Evolutionary conservation across 2,888 invertebrate genomes (phyloP), one percentile per base, ranked within the genome.

Genomic region (Hyalella azteca): DNA sequence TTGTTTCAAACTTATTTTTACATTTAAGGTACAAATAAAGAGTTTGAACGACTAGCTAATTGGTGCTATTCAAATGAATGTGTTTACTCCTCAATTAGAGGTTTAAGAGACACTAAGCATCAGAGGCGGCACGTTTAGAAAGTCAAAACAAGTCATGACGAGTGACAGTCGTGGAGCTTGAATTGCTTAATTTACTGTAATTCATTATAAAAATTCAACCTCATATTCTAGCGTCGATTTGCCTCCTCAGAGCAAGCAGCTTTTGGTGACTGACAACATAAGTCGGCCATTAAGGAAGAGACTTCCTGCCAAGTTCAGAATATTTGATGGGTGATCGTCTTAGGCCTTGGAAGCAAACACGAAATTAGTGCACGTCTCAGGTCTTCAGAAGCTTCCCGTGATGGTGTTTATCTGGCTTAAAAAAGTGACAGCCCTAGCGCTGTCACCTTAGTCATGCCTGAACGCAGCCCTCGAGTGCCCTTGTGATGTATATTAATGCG

Each of bases 351-450:
- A 66, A 66, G 66, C 36, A 66, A 66, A 66, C 66, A 66, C 66
- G 66, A 66, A 66, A 66, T 66, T 66, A 66, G 66, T 66, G 66
- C 32, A 19, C 36, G 66, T 66, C 66, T 32, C 36, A 36, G 29
- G 36, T 36, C 66, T 19, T 66, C 66, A 66, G 29, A 36, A 32
- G 66, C 66, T 36, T 66, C 66, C 66, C 66, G 36, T 66, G 36
- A 66, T 66, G 66, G 66, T 66, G 66, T 66, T 66, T 66, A 66
- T 66, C 66, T 66, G 36, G 66, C 36, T 7, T n/a, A 66, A 54
- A 54, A 66, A 66, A 66, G 66, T 66, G 66, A 39, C 66, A 66
- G 32, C 66, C 19, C 36, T 29, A n/a, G 66, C 32, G 11, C 66
- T 36, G 36, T 36, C 66, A 66, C 36, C 66, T 66, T 66, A 66